These are phyloP conservation scores for Galeopsomyia nigrocyanea DNA, from an alignment of 2,888 invertebrate genomes.

Conservation along the genomic window DNA sequence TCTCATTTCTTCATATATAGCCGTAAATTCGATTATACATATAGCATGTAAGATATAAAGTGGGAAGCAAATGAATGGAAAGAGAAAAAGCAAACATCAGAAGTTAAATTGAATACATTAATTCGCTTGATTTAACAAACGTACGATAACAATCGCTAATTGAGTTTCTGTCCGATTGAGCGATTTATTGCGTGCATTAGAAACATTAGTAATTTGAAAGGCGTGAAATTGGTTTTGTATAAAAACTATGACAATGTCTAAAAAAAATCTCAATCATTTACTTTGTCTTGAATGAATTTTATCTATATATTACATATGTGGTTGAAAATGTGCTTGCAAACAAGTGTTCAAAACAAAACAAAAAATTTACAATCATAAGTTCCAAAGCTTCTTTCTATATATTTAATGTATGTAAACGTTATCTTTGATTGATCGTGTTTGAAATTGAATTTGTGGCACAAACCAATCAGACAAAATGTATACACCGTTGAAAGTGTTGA, in stretches of 20 bases:
- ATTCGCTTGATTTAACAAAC: background rate
- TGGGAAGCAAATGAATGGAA: background rate
- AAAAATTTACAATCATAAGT: conserved; percentile 22
- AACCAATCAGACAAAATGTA: background rate
- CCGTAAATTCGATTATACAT: conserved; percentile 7
- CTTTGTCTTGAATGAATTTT: conserved; percentile 18
- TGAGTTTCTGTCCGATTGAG: conserved; percentile 11
- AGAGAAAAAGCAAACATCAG: conserved; percentile 2
- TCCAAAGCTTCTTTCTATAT: background rate
- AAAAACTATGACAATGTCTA: background rate
- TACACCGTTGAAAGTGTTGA: conserved; percentile 1
- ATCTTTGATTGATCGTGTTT: background rate
- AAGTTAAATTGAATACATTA: background rate
- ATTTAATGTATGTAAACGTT: too few relatives aligned
- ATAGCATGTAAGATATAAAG: background rate
- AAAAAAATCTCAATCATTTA: conserved; percentile 5
- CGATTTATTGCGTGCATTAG: conserved; percentile 21
- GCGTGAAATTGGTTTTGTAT: background rate
- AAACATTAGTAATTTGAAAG: conserved; percentile 7
- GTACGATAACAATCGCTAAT: background rate
- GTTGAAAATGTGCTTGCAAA: conserved; percentile 33
- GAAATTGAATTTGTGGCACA: background rate
- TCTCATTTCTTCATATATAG: conserved; percentile 2
- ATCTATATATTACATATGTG: background rate
- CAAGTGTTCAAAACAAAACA: conserved; percentile 30